Evolutionary conservation across 2,113 vertebrate species (phyloP).

Genomic region (Ochotona curzoniae): DNA sequence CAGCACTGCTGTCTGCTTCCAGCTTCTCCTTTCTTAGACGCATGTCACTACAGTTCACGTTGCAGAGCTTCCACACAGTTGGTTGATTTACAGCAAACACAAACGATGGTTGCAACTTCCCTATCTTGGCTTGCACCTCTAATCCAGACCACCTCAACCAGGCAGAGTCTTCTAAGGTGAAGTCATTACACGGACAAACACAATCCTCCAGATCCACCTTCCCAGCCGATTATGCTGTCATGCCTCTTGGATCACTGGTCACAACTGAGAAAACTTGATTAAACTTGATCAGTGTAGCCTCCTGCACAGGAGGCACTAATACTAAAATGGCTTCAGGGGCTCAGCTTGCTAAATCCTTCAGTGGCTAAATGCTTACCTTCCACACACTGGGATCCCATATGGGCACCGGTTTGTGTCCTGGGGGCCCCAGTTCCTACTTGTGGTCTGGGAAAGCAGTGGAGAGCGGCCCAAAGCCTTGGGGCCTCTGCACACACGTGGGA

Average conservation of each 20-base stretch:
- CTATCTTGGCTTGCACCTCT: background rate
- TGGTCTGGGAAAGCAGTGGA: too few relatives aligned
- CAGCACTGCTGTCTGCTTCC: background rate
- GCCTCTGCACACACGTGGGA: too few relatives aligned
- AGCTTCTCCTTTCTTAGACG: background rate
- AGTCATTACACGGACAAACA: background rate
- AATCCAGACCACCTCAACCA: background rate
- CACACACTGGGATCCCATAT: too few relatives aligned
- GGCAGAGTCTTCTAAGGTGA: background rate
- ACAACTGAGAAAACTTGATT: conserved; percentile 6
- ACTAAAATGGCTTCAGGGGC: background rate
- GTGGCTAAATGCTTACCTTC: too few relatives aligned
- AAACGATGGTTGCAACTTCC: background rate
- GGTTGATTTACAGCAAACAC: background rate
- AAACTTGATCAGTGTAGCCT: background rate
- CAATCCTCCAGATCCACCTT: background rate
- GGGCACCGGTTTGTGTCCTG: too few relatives aligned
- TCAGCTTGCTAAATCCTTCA: too few relatives aligned
- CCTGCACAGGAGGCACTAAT: background rate
- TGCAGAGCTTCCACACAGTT: background rate
- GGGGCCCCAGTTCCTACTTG: too few relatives aligned
- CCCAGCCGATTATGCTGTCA: too few relatives aligned
- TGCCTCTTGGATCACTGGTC: too few relatives aligned
- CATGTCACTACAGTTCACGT: background rate
- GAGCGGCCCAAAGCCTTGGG: too few relatives aligned